Evolutionary conservation across 2,888 invertebrate species (phyloP), one percentile per base, ranked within the genome.

Genomic region (Agapostemon virescens): DNA sequence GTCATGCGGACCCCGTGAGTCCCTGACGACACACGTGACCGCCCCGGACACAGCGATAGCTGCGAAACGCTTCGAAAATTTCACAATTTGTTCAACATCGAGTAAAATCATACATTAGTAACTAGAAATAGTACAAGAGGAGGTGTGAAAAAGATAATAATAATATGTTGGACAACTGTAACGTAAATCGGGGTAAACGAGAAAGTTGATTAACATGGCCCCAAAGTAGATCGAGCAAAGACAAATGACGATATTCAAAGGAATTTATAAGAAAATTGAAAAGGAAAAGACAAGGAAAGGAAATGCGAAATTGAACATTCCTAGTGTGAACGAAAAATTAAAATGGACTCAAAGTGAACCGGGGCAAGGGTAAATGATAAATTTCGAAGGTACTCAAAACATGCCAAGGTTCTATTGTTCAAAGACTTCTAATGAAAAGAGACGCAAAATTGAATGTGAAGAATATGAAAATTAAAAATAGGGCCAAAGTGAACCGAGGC

Each of bases 11-110:
- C 79, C 85, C 85, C 87, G 87, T 85, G 82, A 81, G 78, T 82
- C 86, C 87, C 84, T 89, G 85, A 82, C 83, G 85, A 85, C 84
- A 88, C 89, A 86, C 87, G 83, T 87, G 87, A 86, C 85, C 81
- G 84, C 84, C 82, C 80, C 77, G 73, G 67, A 64, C 70, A 61
- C 67, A 69, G 77, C 49, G 64, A 78, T 6, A 63, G 69, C 49
- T 30, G n/a, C 42, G n/a, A 66, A 17, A 26, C 30, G 38, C 38
- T 4, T 23, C 45, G 7, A 30, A 13, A 38, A n/a, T 17, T 20
- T 30, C 17, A 4, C 6, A 30, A 15, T 30, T 58, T 7, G 58
- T 0, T 30, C 58, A 58, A 58, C 30, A 7, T 0, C 9, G 2
- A 30, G 30, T 30, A 30, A 9, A 7, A 26, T 0, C 2, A 17